Base-by-base conservation (phyloP, 1,140 invertebrate genomes). In the Leucophenga varia region DNA sequence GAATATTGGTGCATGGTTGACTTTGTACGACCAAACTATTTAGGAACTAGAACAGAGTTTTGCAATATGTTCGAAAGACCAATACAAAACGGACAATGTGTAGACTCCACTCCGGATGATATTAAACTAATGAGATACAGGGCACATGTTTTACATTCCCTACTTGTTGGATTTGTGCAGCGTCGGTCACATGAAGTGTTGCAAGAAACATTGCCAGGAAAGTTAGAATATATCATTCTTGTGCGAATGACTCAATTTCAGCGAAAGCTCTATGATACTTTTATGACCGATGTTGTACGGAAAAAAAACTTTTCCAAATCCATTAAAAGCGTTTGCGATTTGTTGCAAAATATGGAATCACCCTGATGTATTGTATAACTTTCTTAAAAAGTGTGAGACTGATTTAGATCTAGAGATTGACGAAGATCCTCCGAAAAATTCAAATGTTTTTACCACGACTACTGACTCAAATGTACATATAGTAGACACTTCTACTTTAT, bases 271-370 rank as follows among this genome's bases (percentile, higher is more conserved):
- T 97, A 97, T 60, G 87, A 91, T 52, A 85, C 84, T 2, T 95
- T 95, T 61, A 93, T 96, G 86, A 89, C 91, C 64, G 91, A 95
- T 76, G 88, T 96, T 2, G 87, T 91, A 2, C n/a, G 81, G 89
- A 36, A 87, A 83, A 8, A 88, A 90, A 49, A 84, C 90, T 19
- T 90, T 94, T 17, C 91, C 91, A 5, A 98, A 98, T 81, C 95
- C 97, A 1, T 80, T 99, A 9, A 97, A 96, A 75, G 94, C 97
- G 3, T 99, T 98, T 79, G 93, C 96, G 31, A 93, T 98, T 41
- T 98, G 96, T 75, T 97, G 95, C 71, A 98, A 99, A 85, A 98
- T 99, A 55, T 98, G 96, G 95, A 99, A 99, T 74, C 97, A 99
- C 79, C 96, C 97, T 1, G 97, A 99, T 78, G 89, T 98, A 38